phyloP scores from a whole-genome alignment of 2,888 invertebrate genomes.

The Hylaea fasciaria region DNA sequence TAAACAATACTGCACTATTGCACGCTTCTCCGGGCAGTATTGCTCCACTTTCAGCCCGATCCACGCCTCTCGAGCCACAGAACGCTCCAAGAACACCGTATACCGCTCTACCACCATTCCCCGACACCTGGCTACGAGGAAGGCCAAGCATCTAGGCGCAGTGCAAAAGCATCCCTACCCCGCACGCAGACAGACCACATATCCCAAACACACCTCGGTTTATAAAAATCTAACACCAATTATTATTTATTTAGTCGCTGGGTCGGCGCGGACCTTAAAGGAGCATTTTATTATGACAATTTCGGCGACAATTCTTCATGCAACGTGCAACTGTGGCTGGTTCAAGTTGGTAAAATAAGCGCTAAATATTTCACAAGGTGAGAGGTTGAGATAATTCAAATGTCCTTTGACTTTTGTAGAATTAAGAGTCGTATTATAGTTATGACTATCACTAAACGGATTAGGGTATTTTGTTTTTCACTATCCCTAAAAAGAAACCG shows the following conservation, averaged over 20 bases:
- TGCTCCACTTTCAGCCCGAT: neutral
- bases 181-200: constrained; percentile 75
- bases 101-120: neutral
- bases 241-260: constrained; percentile 55
- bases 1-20: neutral
- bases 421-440: no score
- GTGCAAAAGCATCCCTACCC: constrained; percentile 54
- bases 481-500: no score
- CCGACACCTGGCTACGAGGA: constrained; percentile 8
- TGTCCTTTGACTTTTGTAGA: neutral
- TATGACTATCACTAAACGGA: no score
- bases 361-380: neutral
- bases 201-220: constrained; percentile 80
- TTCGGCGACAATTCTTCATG: constrained; percentile 5
- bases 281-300: constrained; percentile 16
- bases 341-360: no score
- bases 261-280: constrained; percentile 60
- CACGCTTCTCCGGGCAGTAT: neutral
- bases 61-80: neutral
- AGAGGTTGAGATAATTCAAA: neutral
- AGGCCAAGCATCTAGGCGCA: constrained; percentile 51
- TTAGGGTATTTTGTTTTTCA: no score
- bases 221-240: constrained; percentile 75
- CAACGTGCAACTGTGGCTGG: constrained; percentile 1
- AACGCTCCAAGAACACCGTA: neutral